Evolutionary conservation across 2,888 invertebrate species (phyloP), one percentile per base, ranked within the genome.

Genomic region (Macrosiphum euphorbiae): DNA sequence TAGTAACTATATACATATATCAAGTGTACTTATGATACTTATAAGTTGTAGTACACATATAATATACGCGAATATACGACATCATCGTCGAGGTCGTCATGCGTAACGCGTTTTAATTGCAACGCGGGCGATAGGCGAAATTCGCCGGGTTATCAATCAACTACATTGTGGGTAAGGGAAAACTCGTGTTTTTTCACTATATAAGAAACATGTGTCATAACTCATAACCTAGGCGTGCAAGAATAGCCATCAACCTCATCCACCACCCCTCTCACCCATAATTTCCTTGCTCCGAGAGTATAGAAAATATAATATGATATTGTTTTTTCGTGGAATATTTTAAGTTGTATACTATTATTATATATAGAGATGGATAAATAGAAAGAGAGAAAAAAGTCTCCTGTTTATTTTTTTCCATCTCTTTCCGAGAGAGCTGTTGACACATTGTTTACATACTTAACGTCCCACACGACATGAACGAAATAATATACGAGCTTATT

Each of bases 401-500:
- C 44, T 1, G 90, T 91, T n/a, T 91, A 50, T 67, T 55, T 84
- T 52, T 58, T 44, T 85, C 41, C 7, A 4, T 91, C 61, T 91
- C n/a, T 91, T 86, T 86, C 85, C 85, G 61, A 88, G 50, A 88
- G 88, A 90, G 61, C 61, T 85, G 94, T 94, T 94, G 94, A 94
- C 94, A 94, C 94, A 94, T 94, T 94, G 90, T 90, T 94, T 90
- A 94, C 94, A 94, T 90, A 94, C 90, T 94, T 89, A 85, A 86
- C 94, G 94, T 94, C 94, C 94, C 90, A 90, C 93, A 89, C 94
- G 90, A 90, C 93, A 93, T 67, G 67, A 90, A 94, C 89, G 61
- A 90, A 94, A 90, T 90, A 94, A 94, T 94, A 94, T 94, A 94
- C 90, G 94, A 94, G 94, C 90, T 94, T 90, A 94, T 94, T 94